Evolutionary conservation across 1,140 invertebrate species (phyloP).

Genomic region (Diachasma alloeum): DNA sequence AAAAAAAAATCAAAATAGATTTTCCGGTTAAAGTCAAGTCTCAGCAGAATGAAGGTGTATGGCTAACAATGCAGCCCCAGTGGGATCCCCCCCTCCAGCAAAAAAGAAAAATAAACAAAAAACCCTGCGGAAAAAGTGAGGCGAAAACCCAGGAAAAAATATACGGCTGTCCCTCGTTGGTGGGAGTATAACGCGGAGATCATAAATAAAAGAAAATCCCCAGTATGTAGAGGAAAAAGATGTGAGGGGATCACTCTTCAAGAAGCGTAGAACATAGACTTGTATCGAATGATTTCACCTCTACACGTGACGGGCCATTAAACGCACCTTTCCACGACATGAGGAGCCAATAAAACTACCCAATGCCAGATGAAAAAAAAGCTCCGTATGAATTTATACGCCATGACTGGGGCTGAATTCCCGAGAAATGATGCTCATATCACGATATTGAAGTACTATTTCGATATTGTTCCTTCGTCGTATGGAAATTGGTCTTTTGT

Average conservation of each 20-base stretch:
- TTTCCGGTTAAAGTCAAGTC: not conserved
- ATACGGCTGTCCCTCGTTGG: not conserved
- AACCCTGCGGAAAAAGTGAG: not conserved
- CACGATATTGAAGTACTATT: not conserved
- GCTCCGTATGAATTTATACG: conserved; percentile 2
- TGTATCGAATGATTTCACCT: conserved; percentile 50
- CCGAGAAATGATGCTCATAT: not conserved
- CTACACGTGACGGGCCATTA: conserved; percentile 44
- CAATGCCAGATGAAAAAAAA: not conserved
- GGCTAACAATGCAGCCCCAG: not conserved
- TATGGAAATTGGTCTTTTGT: no score
- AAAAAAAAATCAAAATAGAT: not conserved
- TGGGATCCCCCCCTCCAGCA: not conserved
- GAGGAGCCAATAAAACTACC: conserved; percentile 47
- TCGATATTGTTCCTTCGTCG: not conserved
- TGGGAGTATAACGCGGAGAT: conserved; percentile 10
- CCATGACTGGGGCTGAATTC: not conserved
- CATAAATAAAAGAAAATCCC: conserved; percentile 44
- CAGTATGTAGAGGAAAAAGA: not conserved
- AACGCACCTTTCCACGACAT: conserved; percentile 51
- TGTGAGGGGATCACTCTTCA: not conserved
- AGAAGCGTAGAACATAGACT: conserved; percentile 30
- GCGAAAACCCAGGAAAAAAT: conserved; percentile 1
- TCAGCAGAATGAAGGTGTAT: not conserved
- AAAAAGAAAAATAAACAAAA: conserved; percentile 7